Base-by-base conservation (phyloP, 2,113 vertebrate species). In the Rhea pennata region DNA sequence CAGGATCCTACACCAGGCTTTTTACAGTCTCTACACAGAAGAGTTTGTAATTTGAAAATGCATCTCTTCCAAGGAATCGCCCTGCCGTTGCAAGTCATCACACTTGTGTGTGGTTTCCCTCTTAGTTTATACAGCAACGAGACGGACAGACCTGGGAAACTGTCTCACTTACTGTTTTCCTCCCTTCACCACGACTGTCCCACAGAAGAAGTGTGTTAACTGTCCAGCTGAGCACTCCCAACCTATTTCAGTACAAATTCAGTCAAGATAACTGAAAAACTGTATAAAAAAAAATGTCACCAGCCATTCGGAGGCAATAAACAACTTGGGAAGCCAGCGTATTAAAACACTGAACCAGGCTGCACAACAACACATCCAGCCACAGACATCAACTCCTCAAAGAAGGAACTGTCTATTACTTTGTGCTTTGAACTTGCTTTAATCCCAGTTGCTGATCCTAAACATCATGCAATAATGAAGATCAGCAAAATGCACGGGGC, bases 11-110 rank as follows among this genome's bases (percentile, higher is more conserved):
- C n/a, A 12, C 42, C 24, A n/a, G 29, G 22, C 54, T 24, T 56
- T 12, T 2, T 44, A 10, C 2, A 27, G 53, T 22, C 22, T 27
- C 71, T 5, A 33, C 72, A 72, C 48, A 19, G 20, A 54, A 3
- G 2, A 21, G 46, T 2, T 67, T 33, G 1, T 21, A 83, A 33
- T 15, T 7, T 21, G 42, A 73, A 39, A 11, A 0, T 0, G 10
- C 11, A 11, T 56, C 8, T 36, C 16, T 79, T 23, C 40, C 56
- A 4, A 27, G 66, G 46, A 74, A 6, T 62, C 4, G 0, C 9
- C 46, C 42, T 65, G 8, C 3, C 0, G 12, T 84, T 42, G 50
- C 66, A 88, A 84, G 74, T 39, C 44, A 27, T 50, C 20, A 23
- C 53, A 5, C 16, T 44, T 56, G 12, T 15, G 13, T 3, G 19